phyloP scores from a whole-genome alignment of 2,888 invertebrate genomes.

The Sepiola atlantica region DNA sequence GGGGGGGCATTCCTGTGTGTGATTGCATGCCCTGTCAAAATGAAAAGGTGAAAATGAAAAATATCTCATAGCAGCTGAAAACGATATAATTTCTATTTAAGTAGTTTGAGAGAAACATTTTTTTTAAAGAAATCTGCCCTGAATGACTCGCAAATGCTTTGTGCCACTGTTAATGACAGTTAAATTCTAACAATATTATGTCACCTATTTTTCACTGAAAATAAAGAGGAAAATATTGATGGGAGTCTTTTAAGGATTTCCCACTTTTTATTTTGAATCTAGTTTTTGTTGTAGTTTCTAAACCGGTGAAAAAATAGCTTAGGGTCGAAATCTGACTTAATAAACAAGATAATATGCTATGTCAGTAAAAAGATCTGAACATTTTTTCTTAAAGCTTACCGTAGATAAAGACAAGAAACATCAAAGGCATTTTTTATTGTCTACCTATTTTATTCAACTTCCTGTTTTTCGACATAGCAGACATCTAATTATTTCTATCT shows the following conservation, averaged over 20 bases:
- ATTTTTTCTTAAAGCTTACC: neutral
- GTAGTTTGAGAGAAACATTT: neutral
- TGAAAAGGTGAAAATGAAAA: neutral
- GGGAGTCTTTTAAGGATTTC: neutral
- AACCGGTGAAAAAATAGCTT: neutral
- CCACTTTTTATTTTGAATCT: neutral
- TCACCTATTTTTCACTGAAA: neutral
- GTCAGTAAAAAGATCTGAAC: neutral
- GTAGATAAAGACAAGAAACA: neutral
- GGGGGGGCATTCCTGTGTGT: neutral
- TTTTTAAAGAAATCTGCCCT: neutral
- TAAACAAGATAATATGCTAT: neutral
- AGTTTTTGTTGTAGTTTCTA: neutral
- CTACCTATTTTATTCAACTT: neutral
- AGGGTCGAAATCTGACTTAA: neutral
- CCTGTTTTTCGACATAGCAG: neutral
- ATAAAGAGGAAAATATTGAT: neutral
- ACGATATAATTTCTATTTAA: neutral
- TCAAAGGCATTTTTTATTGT: neutral
- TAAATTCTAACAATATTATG: neutral
- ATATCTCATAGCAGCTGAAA: neutral
- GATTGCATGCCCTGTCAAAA: neutral
- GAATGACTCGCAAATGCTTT: neutral
- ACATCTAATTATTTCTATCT: neutral
- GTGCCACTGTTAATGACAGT: neutral